Evolutionary conservation across 2,888 invertebrate genomes (phyloP).

Genomic region (Muschampia plurimacula): DNA sequence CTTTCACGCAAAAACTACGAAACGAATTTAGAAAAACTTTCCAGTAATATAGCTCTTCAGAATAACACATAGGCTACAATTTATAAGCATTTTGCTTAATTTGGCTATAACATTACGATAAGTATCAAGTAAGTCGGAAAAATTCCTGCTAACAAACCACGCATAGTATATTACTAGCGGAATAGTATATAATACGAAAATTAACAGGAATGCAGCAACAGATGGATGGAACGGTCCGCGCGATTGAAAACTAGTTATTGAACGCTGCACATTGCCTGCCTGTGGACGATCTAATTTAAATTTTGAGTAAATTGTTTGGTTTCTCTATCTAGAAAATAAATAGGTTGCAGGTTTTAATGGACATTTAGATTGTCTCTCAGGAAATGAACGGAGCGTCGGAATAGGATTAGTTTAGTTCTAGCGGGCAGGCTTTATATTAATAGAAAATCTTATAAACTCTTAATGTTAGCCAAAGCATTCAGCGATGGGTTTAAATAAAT

Average conservation of each 20-base stretch:
- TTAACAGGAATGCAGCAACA: constrained; percentile 30
- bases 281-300: constrained; percentile 15
- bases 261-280: constrained; percentile 8
- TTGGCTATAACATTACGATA: no score
- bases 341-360: background rate
- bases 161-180: no score
- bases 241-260: constrained; percentile 32
- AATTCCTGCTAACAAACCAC: no score
- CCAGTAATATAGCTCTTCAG: no score
- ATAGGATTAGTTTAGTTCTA: background rate
- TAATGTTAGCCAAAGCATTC: no score
- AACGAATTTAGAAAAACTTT: no score
- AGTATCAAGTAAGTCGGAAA: no score
- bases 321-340: background rate
- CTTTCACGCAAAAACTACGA: no score
- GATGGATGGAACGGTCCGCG: constrained; percentile 8
- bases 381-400: background rate
- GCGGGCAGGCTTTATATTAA: background rate
- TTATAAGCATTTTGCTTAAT: no score
- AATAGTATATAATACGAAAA: constrained; percentile 29
- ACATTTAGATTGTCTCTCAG: background rate
- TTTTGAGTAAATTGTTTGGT: constrained; percentile 1
- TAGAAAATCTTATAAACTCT: background rate
- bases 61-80: no score
- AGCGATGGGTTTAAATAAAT: no score